Conservation (phyloP, 2,888 invertebrate species). For the Tinea semifulvella region DNA sequence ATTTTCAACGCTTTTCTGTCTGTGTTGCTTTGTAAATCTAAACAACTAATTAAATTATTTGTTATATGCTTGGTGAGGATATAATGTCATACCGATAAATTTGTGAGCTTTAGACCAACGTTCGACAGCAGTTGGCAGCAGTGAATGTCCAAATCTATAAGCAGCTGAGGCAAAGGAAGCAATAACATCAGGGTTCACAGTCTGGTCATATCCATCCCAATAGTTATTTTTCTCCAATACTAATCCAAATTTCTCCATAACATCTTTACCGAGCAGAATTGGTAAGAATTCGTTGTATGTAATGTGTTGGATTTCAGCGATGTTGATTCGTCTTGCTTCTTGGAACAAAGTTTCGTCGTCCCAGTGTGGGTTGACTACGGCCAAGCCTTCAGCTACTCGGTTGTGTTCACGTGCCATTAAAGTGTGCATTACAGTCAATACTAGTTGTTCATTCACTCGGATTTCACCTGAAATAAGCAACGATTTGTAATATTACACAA, state of each 20-base stretch:
- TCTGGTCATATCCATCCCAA: slow-evolving; percentile 85
- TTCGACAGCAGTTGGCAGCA: slow-evolving; percentile 89
- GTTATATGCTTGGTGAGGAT: too few relatives aligned
- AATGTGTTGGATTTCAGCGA: slow-evolving; percentile 88
- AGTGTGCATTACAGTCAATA: slow-evolving; percentile 91
- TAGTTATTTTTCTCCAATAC: slow-evolving; percentile 84
- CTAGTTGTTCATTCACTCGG: slow-evolving; percentile 90
- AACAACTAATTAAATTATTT: background rate
- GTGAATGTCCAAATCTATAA: slow-evolving; percentile 90
- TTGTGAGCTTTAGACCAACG: slow-evolving; percentile 96
- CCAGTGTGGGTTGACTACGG: slow-evolving; percentile 90
- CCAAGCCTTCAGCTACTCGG: slow-evolving; percentile 78
- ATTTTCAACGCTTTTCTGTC: slow-evolving; percentile 2
- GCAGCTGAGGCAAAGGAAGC: slow-evolving; percentile 93
- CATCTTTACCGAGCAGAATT: slow-evolving; percentile 87
- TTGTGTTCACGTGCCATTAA: slow-evolving; percentile 93
- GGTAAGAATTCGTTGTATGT: slow-evolving; percentile 92
- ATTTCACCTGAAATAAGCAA: slow-evolving; percentile 86
- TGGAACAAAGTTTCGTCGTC: slow-evolving; percentile 92
- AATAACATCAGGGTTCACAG: slow-evolving; percentile 87
- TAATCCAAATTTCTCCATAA: slow-evolving; percentile 90
- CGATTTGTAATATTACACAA: too few relatives aligned
- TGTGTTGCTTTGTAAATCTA: background rate
- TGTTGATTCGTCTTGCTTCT: slow-evolving; percentile 84
- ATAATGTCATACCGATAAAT: slow-evolving; percentile 77